These are phyloP conservation scores for Nannospalax galili DNA, from an alignment of 2,113 vertebrate genomes.

Conservation along the genomic window DNA sequence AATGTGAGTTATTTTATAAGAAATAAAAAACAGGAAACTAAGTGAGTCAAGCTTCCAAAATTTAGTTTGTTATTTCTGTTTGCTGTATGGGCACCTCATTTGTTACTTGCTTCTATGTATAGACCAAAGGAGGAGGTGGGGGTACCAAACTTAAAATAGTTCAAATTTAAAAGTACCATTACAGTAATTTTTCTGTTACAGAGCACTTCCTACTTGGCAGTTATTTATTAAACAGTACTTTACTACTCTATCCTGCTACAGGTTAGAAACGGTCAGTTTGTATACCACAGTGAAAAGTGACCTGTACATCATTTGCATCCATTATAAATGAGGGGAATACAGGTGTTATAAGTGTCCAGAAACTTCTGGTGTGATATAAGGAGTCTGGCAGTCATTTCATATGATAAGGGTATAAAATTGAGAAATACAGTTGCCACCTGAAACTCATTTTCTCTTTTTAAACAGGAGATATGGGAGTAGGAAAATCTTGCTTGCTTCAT, in stretches of 20 bases:
- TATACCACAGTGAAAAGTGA: background rate
- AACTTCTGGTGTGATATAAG: background rate
- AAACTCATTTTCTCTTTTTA: constrained; percentile 70
- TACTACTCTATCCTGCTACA: background rate
- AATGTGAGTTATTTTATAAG: background rate
- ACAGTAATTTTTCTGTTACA: constrained; percentile 26
- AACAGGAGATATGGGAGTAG: constrained; percentile 98
- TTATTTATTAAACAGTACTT: constrained; percentile 43
- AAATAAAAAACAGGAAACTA: background rate
- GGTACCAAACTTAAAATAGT: constrained; percentile 14
- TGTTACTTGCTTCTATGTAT: background rate
- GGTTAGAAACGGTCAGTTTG: constrained; percentile 8
- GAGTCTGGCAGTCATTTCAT: background rate
- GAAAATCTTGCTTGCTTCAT: constrained; percentile 98
- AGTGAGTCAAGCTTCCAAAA: constrained; percentile 19
- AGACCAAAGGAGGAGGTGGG: background rate
- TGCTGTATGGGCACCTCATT: background rate
- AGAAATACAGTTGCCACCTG: constrained; percentile 60
- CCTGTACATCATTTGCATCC: constrained; percentile 14
- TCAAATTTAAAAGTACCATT: constrained; percentile 30
- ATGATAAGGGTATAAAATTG: background rate
- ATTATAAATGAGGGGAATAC: constrained; percentile 6
- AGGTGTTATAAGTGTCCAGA: background rate
- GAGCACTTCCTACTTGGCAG: background rate
- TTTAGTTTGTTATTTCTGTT: background rate